Evolutionary conservation across 2,797 vertebrate genomes (phyloP).

Genomic region (Liasis olivaceus): DNA sequence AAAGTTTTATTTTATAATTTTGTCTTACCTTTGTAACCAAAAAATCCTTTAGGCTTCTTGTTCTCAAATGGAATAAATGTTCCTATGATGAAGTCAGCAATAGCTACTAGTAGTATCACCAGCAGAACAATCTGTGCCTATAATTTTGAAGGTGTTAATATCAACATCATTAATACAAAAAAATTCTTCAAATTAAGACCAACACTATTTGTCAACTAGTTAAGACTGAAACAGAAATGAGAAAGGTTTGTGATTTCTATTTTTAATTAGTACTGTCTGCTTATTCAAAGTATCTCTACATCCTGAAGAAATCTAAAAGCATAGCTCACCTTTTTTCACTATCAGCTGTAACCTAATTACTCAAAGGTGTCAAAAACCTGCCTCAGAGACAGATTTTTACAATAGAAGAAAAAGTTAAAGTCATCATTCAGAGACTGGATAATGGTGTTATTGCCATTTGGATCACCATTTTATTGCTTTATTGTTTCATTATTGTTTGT

Average conservation of each 20-base stretch:
- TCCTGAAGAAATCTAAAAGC: background rate
- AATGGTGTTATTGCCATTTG: background rate
- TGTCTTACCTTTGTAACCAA: conserved; percentile 88
- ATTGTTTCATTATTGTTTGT: background rate
- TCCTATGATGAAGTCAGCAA: conserved; percentile 92
- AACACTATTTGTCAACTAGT: background rate
- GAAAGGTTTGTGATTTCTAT: background rate
- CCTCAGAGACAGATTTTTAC: background rate
- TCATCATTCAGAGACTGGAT: background rate
- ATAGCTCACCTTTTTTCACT: background rate
- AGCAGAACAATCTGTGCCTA: conserved; percentile 97
- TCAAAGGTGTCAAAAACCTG: background rate
- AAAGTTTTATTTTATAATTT: conserved; percentile 14
- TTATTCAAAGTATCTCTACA: background rate
- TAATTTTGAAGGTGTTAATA: conserved; percentile 44
- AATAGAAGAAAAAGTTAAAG: background rate
- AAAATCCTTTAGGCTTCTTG: conserved; percentile 88
- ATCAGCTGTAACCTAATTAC: background rate
- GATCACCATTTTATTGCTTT: background rate
- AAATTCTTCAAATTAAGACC: background rate
- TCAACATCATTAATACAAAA: conserved; percentile 22
- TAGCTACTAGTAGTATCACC: conserved; percentile 89
- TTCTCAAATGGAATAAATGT: conserved; percentile 86
- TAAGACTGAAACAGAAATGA: background rate
- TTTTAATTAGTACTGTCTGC: background rate